Conservation (phyloP, 2,113 vertebrate species). For the Heloderma charlesbogerti region DNA sequence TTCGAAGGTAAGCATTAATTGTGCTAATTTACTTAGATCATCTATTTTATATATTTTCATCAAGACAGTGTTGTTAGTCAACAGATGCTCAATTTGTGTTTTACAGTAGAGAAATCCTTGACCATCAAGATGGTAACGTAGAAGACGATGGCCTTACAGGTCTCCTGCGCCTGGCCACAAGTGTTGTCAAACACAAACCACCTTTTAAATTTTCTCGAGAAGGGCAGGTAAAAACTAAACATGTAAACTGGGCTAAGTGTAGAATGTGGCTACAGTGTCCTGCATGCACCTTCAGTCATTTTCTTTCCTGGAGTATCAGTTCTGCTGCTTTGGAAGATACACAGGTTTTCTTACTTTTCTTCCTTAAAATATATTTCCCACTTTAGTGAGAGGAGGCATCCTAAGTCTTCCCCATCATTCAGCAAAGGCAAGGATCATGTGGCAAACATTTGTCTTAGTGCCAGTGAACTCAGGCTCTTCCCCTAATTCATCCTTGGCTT, state of each 20-base stretch:
- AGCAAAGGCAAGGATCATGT: too few relatives aligned
- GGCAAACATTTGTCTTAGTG: too few relatives aligned
- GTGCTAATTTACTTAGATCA: background rate
- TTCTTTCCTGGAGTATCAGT: background rate
- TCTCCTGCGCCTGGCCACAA: conserved; percentile 92
- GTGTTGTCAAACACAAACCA: conserved; percentile 97
- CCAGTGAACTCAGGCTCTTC: too few relatives aligned
- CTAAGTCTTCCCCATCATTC: too few relatives aligned
- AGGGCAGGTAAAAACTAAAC: conserved; percentile 82
- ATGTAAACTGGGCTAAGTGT: background rate
- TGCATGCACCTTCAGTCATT: background rate
- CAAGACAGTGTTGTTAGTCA: conserved; percentile 27
- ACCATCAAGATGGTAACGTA: conserved; percentile 94
- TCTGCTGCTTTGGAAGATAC: background rate
- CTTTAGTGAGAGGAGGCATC: too few relatives aligned
- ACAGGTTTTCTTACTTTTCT: background rate
- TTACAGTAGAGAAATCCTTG: conserved; percentile 93
- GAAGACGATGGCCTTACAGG: conserved; percentile 98
- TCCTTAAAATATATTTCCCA: background rate
- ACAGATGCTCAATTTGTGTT: background rate
- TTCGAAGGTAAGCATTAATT: conserved; percentile 87
- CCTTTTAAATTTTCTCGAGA: conserved; percentile 98
- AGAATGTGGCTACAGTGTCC: fast-evolving
- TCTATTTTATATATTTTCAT: background rate
- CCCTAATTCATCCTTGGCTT: too few relatives aligned